Base-by-base conservation (phyloP, 53 echinoderm and acorn worm genomes). In the Luidia sarsii region DNA sequence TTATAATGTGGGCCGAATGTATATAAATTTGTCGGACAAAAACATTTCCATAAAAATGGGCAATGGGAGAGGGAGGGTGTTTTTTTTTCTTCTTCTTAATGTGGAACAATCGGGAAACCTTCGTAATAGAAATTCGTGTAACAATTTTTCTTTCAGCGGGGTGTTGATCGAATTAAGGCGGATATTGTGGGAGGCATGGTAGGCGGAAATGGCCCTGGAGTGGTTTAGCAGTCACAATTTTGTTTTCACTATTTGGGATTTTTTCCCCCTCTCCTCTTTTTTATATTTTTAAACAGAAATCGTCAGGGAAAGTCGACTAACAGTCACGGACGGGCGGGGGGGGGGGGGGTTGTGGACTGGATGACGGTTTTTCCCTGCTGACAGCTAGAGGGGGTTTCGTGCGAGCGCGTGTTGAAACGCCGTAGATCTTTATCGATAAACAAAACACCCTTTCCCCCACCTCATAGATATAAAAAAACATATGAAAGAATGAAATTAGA, bases 61-160 rank as follows among this genome's bases (percentile, higher is more conserved):
- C 7, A 30, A 77, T 60, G 59, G 39, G 59, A 59, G 21, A 55
- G 60, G 6, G 6, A 41, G n/a, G n/a, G n/a, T n/a, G n/a, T n/a
- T n/a, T n/a, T n/a, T n/a, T n/a, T n/a, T n/a, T n/a, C n/a, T n/a
- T n/a, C n/a, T n/a, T 55, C 25, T 74, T 60, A 77, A 77, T 41
- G 60, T 59, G 45, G 77, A 77, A 77, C 77, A 77, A 77, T 77
- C 68, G 30, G 46, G 36, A 27, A 61, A 48, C 77, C 77, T 77
- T 77, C 77, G 59, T 61, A 77, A 45, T 77, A 39, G 32, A 61
- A 77, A 77, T 34, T 41, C 77, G 77, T 77, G 77, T 77, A 61
- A 77, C 77, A 77, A 77, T 61, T 60, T n/a, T n/a, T n/a, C n/a
- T n/a, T 77, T 77, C 55, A 77, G 60, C 61, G 77, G 6, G 74